phyloP scores from a whole-genome alignment of 2,888 invertebrate species.

The Zygogramma bicolorata region DNA sequence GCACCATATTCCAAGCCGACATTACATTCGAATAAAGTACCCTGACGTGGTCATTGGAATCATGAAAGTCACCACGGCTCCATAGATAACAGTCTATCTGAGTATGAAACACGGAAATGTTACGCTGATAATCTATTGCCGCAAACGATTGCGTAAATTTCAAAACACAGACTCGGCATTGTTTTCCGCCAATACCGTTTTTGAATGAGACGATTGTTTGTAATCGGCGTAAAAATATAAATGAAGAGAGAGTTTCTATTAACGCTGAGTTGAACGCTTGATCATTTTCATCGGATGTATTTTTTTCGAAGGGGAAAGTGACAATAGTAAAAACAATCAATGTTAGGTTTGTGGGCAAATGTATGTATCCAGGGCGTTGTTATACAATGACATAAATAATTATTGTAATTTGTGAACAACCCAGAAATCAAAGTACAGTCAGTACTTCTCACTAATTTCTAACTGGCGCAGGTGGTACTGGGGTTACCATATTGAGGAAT shows the following conservation, averaged over 20 bases:
- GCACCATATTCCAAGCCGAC: conserved; percentile 30
- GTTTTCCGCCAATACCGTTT: conserved; percentile 28
- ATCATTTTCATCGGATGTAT: neutral
- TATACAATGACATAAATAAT: neutral
- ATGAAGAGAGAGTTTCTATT: conserved; percentile 4
- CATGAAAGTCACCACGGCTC: conserved; percentile 25
- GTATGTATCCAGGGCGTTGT: neutral
- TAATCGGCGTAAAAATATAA: conserved; percentile 13
- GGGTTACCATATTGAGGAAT: neutral
- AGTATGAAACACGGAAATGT: conserved; percentile 37
- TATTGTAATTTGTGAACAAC: neutral
- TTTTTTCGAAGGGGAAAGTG: conserved; percentile 1
- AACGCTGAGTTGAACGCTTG: neutral
- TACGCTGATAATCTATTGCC: conserved; percentile 31
- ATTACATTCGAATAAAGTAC: conserved; percentile 27
- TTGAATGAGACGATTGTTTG: conserved; percentile 39
- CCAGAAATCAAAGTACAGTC: neutral
- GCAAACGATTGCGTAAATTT: conserved; percentile 40
- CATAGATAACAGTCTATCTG: conserved; percentile 21
- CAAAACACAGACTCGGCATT: conserved; percentile 40
- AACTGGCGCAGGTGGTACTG: neutral
- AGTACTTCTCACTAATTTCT: neutral
- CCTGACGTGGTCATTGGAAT: conserved; percentile 34
- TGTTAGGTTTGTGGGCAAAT: neutral
- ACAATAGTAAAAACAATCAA: neutral